A percentile compares a stretch with the other conserved stretches of the same genome.
Conservation (phyloP, 2,113 vertebrate genomes). For the Bolborhynchus lineola region DNA sequence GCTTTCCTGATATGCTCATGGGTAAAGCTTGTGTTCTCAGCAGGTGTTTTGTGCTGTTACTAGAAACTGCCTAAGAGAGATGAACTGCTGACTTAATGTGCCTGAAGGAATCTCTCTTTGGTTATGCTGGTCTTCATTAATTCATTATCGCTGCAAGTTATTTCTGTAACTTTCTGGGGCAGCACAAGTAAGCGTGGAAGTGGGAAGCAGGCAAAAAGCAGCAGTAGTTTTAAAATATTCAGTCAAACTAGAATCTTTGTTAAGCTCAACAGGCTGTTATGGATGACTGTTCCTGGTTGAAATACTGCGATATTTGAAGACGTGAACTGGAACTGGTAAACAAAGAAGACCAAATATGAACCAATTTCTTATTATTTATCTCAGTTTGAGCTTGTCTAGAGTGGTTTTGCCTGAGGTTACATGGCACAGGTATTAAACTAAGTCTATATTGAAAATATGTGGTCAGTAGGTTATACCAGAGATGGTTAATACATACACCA, state of each 20-base stretch:
- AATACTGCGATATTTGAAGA: slow-evolving; percentile 50
- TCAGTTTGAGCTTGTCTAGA: slow-evolving; percentile 65
- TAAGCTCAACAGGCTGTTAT: background rate
- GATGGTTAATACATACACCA: slow-evolving; percentile 1
- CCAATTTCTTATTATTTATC: slow-evolving; percentile 64
- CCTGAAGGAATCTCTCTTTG: background rate
- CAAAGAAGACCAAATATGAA: slow-evolving; percentile 64
- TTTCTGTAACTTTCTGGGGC: background rate
- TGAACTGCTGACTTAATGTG: background rate
- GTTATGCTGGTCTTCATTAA: background rate
- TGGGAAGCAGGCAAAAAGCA: background rate
- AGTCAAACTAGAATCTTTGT: background rate
- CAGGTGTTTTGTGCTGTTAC: background rate
- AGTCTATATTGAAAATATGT: slow-evolving; percentile 47
- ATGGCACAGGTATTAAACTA: slow-evolving; percentile 62
- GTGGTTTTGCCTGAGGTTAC: slow-evolving; percentile 65
- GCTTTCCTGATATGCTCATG: background rate
- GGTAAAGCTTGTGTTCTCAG: background rate
- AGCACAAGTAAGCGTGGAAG: background rate
- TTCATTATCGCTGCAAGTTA: background rate
- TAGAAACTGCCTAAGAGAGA: background rate
- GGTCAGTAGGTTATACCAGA: slow-evolving; percentile 56
- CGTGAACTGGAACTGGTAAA: slow-evolving; percentile 56
- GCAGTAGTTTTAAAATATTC: background rate
- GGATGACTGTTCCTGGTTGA: slow-evolving; percentile 21